phyloP scores from a whole-genome alignment of 2,113 vertebrate genomes.

The Origma solitaria region DNA sequence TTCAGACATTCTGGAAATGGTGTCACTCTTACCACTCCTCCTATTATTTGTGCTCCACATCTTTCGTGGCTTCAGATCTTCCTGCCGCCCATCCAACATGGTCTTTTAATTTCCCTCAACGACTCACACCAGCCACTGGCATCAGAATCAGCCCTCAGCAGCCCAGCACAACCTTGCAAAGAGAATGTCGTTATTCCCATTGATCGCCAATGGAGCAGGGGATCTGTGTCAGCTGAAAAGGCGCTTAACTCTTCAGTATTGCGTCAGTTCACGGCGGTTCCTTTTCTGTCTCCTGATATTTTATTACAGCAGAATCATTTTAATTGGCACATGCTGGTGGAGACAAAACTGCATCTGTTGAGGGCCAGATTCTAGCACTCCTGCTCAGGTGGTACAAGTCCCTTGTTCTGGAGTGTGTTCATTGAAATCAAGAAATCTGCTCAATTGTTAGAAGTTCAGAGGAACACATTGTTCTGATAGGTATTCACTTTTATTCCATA shows the following conservation, averaged over 20 bases:
- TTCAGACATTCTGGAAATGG: conserved; percentile 41
- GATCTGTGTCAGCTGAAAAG: conserved; percentile 36
- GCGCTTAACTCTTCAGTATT: not conserved
- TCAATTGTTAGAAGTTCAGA: conserved; percentile 60
- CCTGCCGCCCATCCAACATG: conserved; percentile 36
- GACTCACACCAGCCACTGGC: conserved; percentile 28
- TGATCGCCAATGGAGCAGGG: conserved; percentile 14
- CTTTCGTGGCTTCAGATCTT: conserved; percentile 44
- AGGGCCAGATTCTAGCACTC: conserved; percentile 60
- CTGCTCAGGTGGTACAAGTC: conserved; percentile 21
- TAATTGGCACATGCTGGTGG: conserved; percentile 64
- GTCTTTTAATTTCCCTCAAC: conserved; percentile 44
- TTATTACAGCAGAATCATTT: conserved; percentile 58
- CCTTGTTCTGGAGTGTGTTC: conserved; percentile 48
- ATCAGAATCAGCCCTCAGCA: conserved; percentile 24
- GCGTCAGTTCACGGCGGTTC: not conserved
- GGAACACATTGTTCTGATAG: conserved; percentile 51
- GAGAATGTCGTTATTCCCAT: conserved; percentile 34
- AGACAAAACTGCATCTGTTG: conserved; percentile 55
- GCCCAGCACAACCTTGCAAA: conserved; percentile 20
- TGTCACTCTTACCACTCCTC: conserved; percentile 28
- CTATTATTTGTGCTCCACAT: conserved; percentile 35
- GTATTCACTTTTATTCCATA: conserved; percentile 60
- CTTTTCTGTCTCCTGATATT: conserved; percentile 46
- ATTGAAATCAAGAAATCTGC: conserved; percentile 53